Base-by-base conservation (phyloP, 2,797 vertebrate genomes). In the Glossophaga mutica region DNA sequence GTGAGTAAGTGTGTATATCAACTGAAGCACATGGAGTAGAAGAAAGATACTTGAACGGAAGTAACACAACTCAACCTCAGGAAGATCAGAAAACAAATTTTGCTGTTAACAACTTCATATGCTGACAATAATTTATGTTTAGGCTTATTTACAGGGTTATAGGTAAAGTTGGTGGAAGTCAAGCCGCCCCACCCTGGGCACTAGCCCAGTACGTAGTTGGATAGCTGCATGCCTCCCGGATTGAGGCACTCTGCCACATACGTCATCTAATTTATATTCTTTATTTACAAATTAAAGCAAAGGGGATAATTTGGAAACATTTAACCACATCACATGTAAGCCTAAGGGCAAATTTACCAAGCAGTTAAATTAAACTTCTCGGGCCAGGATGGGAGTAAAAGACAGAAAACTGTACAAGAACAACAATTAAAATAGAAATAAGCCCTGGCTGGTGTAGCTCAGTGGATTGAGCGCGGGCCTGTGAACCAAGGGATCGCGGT, bases 281-380 rank as follows among this genome's bases (percentile, higher is more conserved):
- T 92, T 78, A 39, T 42, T 95, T 94, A 88, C 9, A 94, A 82
- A 96, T 81, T 73, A 29, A 59, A 96, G 18, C 8, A 94, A 78
- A 68, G 37, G 16, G 22, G 55, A 67, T 91, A 39, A 65, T 91
- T 86, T 85, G 68, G 59, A 78, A 44, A 92, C 46, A 76, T 46
- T 90, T 65, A 78, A 74, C 44, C 37, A 37, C 39, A 9, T 68
- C 79, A 26, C 16, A 32, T 71, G 46, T 42, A 91, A 86, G 88
- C 39, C 39, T 87, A 94, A 77, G 57, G 32, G 77, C 29, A 93
- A 39, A 93, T 37, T 76, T 79, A 86, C 44, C 37, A 90, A 94
- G 46, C 21, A 9, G 19, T 39, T 89, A 89, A 94, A 59, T 74
- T 85, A 76, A 84, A 73, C 9, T 74, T 95, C 5, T 44, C 29